Conservation (phyloP, 1,140 invertebrate species). For the Drosophila burlai region DNA sequence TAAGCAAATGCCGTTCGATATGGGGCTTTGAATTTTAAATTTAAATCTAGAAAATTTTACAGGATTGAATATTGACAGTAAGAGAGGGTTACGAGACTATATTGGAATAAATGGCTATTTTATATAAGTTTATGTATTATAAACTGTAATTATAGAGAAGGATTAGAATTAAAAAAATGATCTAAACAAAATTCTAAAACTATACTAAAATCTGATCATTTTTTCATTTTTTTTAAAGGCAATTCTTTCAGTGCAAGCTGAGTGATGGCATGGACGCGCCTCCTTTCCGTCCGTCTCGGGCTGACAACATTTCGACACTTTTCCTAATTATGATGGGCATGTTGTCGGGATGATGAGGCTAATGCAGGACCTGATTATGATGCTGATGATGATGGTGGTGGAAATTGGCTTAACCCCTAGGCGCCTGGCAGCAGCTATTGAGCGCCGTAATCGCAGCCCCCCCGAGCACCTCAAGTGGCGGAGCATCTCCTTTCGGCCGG, state of each 20-base stretch:
- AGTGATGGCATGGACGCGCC: constrained; percentile 31
- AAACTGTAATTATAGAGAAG: no score
- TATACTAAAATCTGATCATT: no score
- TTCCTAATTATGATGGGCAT: constrained; percentile 81
- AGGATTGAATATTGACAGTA: background rate
- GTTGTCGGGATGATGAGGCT: constrained; percentile 58
- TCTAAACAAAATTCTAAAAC: no score
- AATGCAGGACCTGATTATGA: constrained; percentile 39
- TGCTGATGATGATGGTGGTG: constrained; percentile 60
- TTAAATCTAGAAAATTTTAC: background rate
- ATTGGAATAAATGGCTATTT: no score
- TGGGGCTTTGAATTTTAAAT: background rate
- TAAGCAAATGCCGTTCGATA: background rate
- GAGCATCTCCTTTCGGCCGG: constrained; percentile 29
- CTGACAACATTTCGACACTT: constrained; percentile 79
- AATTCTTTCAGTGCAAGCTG: constrained; percentile 22
- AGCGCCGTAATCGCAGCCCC: constrained; percentile 54
- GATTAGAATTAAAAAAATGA: no score
- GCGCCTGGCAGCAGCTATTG: constrained; percentile 44
- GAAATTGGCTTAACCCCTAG: constrained; percentile 60
- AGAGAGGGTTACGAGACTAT: background rate
- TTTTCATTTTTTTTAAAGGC: no score
- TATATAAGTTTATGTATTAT: no score
- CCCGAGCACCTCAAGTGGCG: constrained; percentile 26
- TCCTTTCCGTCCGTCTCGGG: constrained; percentile 26